These are phyloP conservation scores for Drosophila flavopinicola DNA, from an alignment of 2,888 invertebrate genomes.

Conservation along the genomic window DNA sequence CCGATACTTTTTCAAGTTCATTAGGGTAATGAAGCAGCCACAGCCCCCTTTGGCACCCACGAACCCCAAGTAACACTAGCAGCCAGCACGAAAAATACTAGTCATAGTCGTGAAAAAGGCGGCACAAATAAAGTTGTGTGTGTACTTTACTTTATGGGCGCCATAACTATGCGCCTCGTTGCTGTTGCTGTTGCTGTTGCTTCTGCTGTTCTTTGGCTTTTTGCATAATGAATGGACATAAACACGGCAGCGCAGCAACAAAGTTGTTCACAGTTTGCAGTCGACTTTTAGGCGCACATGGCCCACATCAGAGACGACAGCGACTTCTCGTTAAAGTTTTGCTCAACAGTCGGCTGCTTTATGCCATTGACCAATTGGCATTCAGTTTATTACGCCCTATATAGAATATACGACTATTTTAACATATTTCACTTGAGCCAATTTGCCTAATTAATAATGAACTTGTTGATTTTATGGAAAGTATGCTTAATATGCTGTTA, in stretches of 20 bases:
- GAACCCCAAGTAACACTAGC: conserved; percentile 12
- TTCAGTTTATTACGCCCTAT: conserved; percentile 20
- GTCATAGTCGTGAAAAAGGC: conserved; percentile 22
- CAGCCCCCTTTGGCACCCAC: conserved; percentile 26
- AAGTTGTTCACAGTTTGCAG: conserved; percentile 49
- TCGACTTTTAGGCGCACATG: conserved; percentile 55
- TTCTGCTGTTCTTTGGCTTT: conserved; percentile 51
- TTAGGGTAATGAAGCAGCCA: conserved; percentile 79
- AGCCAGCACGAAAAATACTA: conserved; percentile 24
- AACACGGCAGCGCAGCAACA: conserved; percentile 44
- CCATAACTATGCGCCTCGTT: conserved; percentile 60
- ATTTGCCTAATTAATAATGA: conserved; percentile 75
- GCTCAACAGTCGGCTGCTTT: conserved; percentile 18
- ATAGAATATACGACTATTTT: conserved; percentile 11
- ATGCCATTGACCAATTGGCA: conserved; percentile 25
- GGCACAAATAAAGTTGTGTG: conserved; percentile 53
- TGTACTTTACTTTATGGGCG: conserved; percentile 61
- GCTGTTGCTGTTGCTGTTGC: conserved; percentile 14
- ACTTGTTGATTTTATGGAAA: conserved; percentile 30
- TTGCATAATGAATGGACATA: conserved; percentile 76
- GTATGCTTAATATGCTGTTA: not conserved
- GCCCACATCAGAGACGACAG: conserved; percentile 5
- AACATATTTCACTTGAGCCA: conserved; percentile 47
- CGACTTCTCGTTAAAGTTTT: conserved; percentile 40
- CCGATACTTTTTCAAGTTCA: conserved; percentile 80